phyloP scores from a whole-genome alignment of 2,888 invertebrate species.

The Drosophila longiperda region DNA sequence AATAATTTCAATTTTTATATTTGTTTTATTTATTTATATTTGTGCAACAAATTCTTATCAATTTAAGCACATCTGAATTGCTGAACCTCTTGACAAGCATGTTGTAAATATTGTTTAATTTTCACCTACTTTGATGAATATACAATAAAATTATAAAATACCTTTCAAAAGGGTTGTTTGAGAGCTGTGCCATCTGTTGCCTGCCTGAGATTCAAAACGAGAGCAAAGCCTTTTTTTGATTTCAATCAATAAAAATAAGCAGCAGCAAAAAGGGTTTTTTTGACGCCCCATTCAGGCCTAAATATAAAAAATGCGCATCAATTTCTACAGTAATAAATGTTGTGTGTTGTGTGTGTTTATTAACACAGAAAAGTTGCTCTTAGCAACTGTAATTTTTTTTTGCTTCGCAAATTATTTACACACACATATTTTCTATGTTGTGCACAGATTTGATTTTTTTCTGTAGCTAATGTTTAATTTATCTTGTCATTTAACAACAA shows the following conservation, averaged over 20 bases:
- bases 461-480: constrained; percentile 4
- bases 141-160: neutral
- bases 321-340: neutral
- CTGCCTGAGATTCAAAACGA: constrained; percentile 33
- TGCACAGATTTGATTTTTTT: constrained; percentile 21
- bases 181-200: constrained; percentile 42
- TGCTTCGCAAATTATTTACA: constrained; percentile 40
- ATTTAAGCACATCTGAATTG: neutral
- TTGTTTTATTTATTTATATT: neutral
- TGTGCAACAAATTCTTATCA: neutral
- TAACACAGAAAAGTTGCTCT: constrained; percentile 22
- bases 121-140: neutral
- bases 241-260: constrained; percentile 24
- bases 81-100: neutral
- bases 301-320: neutral
- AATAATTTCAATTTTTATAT: neutral
- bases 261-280: constrained; percentile 44
- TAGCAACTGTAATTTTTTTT: constrained; percentile 30
- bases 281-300: constrained; percentile 23
- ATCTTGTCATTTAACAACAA: constrained; percentile 42
- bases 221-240: constrained; percentile 29
- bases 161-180: constrained; percentile 16
- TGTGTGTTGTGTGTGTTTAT: neutral
- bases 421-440: constrained; percentile 13
- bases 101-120: constrained; percentile 11